A percentile compares a stretch with the other conserved stretches of the same genome.
phyloP scores from a whole-genome alignment of 2,888 invertebrate species.

The Abrostola tripartita region DNA sequence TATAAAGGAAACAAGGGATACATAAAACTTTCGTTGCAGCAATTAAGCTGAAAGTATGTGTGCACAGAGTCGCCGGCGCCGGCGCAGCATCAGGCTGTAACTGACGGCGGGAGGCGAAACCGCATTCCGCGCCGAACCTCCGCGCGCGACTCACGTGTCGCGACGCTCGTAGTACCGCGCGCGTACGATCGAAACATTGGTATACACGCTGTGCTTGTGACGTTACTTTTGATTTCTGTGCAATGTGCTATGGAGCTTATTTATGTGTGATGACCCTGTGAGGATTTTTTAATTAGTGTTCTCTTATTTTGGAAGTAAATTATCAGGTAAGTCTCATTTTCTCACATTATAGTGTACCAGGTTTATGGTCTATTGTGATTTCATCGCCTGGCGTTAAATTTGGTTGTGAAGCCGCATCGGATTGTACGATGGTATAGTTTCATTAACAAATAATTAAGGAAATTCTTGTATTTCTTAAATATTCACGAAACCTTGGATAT shows the following conservation, averaged over 20 bases:
- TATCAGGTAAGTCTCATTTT: slow-evolving; percentile 65
- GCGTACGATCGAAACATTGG: slow-evolving; percentile 65
- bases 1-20: slow-evolving; percentile 23
- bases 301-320: slow-evolving; percentile 61
- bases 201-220: slow-evolving; percentile 70
- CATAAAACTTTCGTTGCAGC: slow-evolving; percentile 36
- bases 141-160: slow-evolving; percentile 83
- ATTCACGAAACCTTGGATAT: slow-evolving; percentile 35
- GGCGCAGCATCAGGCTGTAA: slow-evolving; percentile 62
- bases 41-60: slow-evolving; percentile 45
- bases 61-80: slow-evolving; percentile 49
- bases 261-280: slow-evolving; percentile 79
- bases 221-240: slow-evolving; percentile 71
- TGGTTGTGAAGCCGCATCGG: slow-evolving; percentile 48
- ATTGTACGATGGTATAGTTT: slow-evolving; percentile 33
- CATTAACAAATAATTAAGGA: slow-evolving; percentile 37
- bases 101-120: slow-evolving; percentile 49
- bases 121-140: slow-evolving; percentile 84
- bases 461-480: slow-evolving; percentile 30
- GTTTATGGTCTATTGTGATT: slow-evolving; percentile 73
- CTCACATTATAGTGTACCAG: slow-evolving; percentile 56
- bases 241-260: slow-evolving; percentile 76
- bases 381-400: slow-evolving; percentile 57
- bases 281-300: slow-evolving; percentile 69
- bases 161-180: slow-evolving; percentile 77